Evolutionary conservation across 2,888 invertebrate genomes (phyloP).

Genomic region (Ormia ochracea): DNA sequence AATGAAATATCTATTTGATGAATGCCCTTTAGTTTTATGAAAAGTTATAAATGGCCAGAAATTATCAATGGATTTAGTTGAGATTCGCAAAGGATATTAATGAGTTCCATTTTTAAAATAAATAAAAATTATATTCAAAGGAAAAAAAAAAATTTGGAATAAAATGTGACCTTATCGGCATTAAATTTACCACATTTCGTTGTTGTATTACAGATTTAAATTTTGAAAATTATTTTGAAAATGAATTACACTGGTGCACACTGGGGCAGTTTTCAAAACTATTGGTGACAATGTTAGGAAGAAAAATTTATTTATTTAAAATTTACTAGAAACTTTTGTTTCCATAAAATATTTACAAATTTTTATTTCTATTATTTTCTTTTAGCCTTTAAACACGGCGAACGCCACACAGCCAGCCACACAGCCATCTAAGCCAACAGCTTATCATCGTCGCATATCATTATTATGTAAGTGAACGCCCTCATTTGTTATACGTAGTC

Average conservation of each 20-base stretch:
- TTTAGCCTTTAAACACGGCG: no score
- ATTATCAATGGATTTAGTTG: constrained; percentile 17
- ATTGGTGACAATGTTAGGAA: no score
- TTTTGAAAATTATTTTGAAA: no score
- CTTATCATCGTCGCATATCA: not conserved
- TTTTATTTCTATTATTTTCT: no score
- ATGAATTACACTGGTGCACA: no score
- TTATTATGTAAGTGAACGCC: not conserved
- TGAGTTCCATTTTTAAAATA: not conserved
- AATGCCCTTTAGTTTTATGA: not conserved
- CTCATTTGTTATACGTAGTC: not conserved
- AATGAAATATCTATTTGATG: constrained; percentile 14
- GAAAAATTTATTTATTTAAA: no score
- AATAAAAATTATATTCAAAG: not conserved
- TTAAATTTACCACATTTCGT: no score
- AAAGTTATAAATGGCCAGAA: not conserved
- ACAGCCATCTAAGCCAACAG: not conserved
- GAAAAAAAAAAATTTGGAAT: not conserved
- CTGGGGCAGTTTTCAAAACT: no score
- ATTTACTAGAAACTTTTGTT: no score
- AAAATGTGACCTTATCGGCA: no score
- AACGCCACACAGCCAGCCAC: not conserved
- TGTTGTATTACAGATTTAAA: no score
- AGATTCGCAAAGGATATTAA: not conserved
- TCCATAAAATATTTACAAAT: no score